A percentile compares a stretch with the other conserved stretches of the same genome.
These are phyloP conservation scores for Oscheius onirici DNA, from an alignment of 2,888 invertebrate genomes.

Conservation along the genomic window DNA sequence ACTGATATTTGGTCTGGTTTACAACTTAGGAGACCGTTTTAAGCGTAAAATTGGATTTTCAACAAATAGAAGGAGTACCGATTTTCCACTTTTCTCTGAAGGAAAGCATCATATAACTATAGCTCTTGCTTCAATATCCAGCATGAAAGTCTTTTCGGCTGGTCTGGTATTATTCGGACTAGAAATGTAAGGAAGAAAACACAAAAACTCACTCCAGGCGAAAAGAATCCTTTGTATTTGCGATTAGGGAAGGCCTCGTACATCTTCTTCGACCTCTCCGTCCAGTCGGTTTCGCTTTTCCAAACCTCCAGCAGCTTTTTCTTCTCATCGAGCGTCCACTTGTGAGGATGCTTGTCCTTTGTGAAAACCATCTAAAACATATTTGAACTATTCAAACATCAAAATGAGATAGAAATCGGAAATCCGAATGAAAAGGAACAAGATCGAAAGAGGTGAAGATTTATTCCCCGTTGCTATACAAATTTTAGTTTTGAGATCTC, in stretches of 20 bases:
- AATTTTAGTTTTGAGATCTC: not conserved
- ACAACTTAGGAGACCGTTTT: too few species aligned
- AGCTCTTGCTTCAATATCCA: too few species aligned
- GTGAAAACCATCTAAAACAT: slow-evolving; percentile 19
- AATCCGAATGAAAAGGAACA: not conserved
- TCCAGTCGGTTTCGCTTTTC: slow-evolving; percentile 13
- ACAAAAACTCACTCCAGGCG: slow-evolving; percentile 33
- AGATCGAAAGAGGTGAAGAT: not conserved
- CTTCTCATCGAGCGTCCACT: slow-evolving; percentile 23
- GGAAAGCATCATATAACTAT: too few species aligned
- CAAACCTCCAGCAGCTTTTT: slow-evolving; percentile 19
- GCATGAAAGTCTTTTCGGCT: too few species aligned
- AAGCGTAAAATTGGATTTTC: too few species aligned
- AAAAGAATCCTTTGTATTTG: slow-evolving; percentile 35
- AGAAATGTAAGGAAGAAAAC: not conserved
- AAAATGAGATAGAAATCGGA: not conserved
- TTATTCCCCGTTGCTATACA: not conserved
- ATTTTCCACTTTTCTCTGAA: too few species aligned
- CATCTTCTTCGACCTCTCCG: slow-evolving; percentile 36
- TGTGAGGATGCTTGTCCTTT: not conserved
- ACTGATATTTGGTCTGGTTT: too few species aligned
- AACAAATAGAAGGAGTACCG: too few species aligned
- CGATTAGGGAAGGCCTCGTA: slow-evolving; percentile 13
- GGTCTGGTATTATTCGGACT: too few species aligned
- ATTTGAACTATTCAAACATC: too few species aligned